Conservation (phyloP, 2,797 vertebrate genomes). For the Sylvilagus floridanus region DNA sequence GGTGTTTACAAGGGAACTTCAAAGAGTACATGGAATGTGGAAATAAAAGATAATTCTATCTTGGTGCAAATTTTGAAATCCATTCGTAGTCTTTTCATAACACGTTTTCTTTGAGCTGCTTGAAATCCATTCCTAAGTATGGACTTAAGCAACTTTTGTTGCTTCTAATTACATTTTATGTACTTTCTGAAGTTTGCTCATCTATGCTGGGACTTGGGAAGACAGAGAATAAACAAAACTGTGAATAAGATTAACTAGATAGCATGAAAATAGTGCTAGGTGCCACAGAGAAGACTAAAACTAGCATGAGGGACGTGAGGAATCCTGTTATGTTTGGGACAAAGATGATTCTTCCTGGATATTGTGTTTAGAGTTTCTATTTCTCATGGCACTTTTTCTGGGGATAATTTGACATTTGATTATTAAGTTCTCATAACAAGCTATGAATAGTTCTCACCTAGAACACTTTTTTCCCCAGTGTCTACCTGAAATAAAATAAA, state of each 20-base stretch:
- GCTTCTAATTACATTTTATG: too few species aligned
- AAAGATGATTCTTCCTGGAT: neutral
- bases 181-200: too few species aligned
- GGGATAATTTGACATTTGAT: constrained; percentile 20
- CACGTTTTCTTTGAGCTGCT: too few species aligned
- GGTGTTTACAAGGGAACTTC: neutral
- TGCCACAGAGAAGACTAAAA: neutral
- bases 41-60: too few species aligned
- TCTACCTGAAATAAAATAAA: constrained; percentile 31
- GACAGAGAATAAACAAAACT: neutral
- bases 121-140: too few species aligned
- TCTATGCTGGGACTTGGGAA: neutral
- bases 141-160: too few species aligned
- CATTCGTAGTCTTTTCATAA: too few species aligned
- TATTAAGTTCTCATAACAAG: neutral
- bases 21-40: too few species aligned
- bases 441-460: neutral
- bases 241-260: neutral
- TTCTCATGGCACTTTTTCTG: neutral
- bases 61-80: too few species aligned
- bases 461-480: neutral
- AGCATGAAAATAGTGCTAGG: neutral
- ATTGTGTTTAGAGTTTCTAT: neutral
- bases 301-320: neutral
- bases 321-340: neutral